Conservation (phyloP, 2,888 invertebrate genomes). For the Apotomis betuletana region DNA sequence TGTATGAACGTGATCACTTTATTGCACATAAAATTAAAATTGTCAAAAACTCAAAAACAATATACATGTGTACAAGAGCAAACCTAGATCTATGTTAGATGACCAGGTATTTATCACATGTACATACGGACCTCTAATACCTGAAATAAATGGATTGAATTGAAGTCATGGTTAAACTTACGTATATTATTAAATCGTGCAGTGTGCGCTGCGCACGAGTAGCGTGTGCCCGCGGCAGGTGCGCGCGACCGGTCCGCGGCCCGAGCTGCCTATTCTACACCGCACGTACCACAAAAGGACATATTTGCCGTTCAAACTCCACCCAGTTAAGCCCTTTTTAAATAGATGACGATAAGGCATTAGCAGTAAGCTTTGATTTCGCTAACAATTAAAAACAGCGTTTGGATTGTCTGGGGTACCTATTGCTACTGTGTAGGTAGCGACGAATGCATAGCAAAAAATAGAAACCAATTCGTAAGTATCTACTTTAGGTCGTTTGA, state of each 20-base stretch:
- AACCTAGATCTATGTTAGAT: no score
- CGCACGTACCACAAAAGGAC: neutral
- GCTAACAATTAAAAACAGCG: constrained; percentile 1
- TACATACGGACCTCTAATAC: no score
- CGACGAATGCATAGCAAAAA: neutral
- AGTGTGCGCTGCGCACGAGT: constrained; percentile 60
- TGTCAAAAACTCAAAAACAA: no score
- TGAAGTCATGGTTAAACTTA: no score
- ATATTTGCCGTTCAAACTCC: neutral
- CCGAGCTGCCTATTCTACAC: neutral
- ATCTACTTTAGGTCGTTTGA: no score
- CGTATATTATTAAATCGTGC: neutral
- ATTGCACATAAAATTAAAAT: no score
- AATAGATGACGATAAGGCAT: neutral
- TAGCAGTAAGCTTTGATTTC: constrained; percentile 13
- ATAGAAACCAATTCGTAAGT: no score
- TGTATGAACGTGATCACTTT: no score
- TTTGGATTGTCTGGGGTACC: neutral
- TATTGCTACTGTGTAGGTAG: neutral
- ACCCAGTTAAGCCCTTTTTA: neutral
- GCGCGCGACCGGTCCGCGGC: constrained; percentile 60
- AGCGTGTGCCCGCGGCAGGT: constrained; percentile 82
- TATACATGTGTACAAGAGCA: no score
- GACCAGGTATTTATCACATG: no score
- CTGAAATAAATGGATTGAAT: no score